Percentiles rank a stretch among this genome's conserved stretches.
These are phyloP conservation scores for Epicauta chinensis DNA, from an alignment of 1,140 invertebrate genomes.

Conservation along the genomic window DNA sequence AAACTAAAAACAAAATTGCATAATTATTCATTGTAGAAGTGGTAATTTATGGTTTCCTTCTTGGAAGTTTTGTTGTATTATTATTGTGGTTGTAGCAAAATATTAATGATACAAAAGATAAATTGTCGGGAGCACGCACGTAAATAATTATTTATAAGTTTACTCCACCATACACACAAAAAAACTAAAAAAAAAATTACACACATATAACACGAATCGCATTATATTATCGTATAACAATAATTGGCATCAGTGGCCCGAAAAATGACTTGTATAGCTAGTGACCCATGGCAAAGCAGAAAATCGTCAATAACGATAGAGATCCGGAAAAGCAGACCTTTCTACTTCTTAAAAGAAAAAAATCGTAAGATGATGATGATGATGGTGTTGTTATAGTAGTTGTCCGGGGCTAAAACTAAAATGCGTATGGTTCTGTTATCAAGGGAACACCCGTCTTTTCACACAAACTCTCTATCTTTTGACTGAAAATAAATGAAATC, in stretches of 20 bases:
- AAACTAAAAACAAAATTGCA: background rate
- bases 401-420: too few relatives aligned
- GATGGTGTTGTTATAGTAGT: too few relatives aligned
- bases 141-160: constrained; percentile 14
- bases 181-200: too few relatives aligned
- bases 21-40: constrained; percentile 10
- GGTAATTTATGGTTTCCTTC: constrained; percentile 10
- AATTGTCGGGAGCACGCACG: constrained; percentile 10
- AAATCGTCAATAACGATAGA: too few relatives aligned
- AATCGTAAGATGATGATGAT: too few relatives aligned
- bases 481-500: too few relatives aligned
- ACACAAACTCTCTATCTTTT: too few relatives aligned
- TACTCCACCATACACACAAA: background rate
- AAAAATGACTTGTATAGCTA: constrained; percentile 11
- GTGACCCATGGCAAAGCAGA: constrained; percentile 6
- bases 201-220: too few relatives aligned
- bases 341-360: too few relatives aligned
- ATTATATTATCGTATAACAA: constrained; percentile 4
- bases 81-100: background rate
- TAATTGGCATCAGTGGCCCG: constrained; percentile 12
- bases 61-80: constrained; percentile 2
- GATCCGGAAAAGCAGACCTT: too few relatives aligned
- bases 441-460: too few relatives aligned
- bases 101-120: constrained; percentile 11
- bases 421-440: too few relatives aligned